A percentile compares a stretch with the other conserved stretches of the same genome.
Conservation (phyloP, 2,113 vertebrate species). For the Malurus cyaneus region DNA sequence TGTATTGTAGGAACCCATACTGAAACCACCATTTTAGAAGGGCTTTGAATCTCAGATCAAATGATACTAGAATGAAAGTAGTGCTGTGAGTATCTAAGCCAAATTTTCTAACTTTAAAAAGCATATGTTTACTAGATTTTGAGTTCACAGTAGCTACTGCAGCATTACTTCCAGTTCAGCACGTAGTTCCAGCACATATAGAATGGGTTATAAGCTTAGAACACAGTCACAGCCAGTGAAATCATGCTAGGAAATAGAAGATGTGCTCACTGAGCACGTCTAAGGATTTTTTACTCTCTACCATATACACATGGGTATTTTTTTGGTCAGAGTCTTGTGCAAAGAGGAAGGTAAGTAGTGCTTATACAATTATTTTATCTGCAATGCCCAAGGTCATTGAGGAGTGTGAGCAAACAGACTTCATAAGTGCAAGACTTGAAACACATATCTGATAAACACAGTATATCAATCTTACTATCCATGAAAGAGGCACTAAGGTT, state of each 20-base stretch:
- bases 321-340: neutral
- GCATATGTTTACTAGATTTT: neutral
- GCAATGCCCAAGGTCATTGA: neutral
- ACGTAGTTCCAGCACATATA: neutral
- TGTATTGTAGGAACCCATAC: neutral
- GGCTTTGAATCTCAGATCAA: neutral
- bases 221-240: neutral
- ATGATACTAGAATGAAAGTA: neutral
- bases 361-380: neutral
- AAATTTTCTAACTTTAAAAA: neutral
- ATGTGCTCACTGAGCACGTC: neutral
- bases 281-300: neutral
- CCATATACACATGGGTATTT: neutral
- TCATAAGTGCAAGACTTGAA: neutral
- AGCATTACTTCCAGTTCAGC: neutral
- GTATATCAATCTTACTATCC: neutral
- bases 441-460: neutral
- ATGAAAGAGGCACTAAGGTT: neutral
- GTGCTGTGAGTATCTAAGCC: neutral
- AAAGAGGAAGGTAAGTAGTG: neutral
- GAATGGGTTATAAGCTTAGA: neutral
- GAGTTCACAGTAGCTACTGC: neutral
- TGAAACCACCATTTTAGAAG: neutral
- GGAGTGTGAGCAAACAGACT: neutral
- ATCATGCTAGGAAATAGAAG: neutral